Evolutionary conservation across 2,113 vertebrate species (phyloP).

Genomic region (Marmota flaviventris): DNA sequence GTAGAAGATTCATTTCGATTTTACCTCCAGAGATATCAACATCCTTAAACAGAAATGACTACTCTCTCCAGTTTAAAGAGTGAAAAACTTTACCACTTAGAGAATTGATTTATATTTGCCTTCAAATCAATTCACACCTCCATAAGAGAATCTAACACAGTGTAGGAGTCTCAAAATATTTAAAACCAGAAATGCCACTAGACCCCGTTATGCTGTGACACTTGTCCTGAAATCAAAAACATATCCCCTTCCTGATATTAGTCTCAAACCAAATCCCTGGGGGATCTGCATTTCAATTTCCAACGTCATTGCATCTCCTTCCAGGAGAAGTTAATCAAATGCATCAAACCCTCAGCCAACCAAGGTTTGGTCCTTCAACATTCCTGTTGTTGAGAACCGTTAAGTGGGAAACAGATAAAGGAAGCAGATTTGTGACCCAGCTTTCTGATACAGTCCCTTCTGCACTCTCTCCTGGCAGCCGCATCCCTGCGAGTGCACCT

Average conservation of each 20-base stretch:
- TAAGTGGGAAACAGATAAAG: neutral
- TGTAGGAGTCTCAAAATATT: neutral
- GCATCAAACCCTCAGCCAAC: neutral
- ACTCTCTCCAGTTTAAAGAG: neutral
- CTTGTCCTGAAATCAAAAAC: neutral
- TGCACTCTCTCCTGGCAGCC: neutral
- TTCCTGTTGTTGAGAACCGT: neutral
- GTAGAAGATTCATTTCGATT: neutral
- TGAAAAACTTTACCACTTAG: neutral
- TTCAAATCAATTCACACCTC: neutral
- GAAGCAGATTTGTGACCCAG: neutral
- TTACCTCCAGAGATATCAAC: neutral
- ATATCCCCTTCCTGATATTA: neutral
- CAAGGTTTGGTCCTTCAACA: neutral
- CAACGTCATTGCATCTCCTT: neutral
- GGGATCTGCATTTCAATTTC: neutral
- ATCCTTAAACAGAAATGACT: neutral
- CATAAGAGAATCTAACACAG: neutral
- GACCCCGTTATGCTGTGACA: neutral
- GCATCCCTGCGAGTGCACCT: rapidly evolving
- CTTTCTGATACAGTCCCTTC: neutral
- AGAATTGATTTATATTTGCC: neutral
- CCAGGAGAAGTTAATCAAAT: neutral
- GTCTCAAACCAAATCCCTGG: neutral
- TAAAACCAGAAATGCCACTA: neutral